phyloP scores from a whole-genome alignment of 2,888 invertebrate species.

The Tuberolachnus salignus region DNA sequence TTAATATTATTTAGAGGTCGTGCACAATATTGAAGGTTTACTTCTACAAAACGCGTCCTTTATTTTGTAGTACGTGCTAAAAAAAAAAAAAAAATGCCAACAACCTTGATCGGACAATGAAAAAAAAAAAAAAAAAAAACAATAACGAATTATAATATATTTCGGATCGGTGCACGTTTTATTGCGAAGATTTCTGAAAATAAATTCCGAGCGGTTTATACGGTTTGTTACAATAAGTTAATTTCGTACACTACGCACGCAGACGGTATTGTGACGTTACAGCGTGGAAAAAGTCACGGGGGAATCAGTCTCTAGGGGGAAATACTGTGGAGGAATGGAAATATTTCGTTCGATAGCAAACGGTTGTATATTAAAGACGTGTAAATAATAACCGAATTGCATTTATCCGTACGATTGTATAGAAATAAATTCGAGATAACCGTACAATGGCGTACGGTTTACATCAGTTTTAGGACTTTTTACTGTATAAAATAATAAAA shows the following conservation, averaged over 20 bases:
- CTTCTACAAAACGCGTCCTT: conserved; percentile 35
- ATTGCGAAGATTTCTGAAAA: background rate
- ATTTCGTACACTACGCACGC: too few species aligned
- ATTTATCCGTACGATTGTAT: too few species aligned
- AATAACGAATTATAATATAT: background rate
- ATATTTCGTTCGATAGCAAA: background rate
- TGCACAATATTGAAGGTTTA: conserved; percentile 34
- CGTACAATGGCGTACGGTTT: too few species aligned
- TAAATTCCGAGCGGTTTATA: background rate
- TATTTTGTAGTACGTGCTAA: conserved; percentile 29
- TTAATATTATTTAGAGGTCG: conserved; percentile 42
- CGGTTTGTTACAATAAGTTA: too few species aligned
- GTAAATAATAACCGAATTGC: too few species aligned
- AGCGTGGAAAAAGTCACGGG: background rate
- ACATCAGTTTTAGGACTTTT: too few species aligned
- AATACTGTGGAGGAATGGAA: too few species aligned
- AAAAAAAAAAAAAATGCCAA: conserved; percentile 41
- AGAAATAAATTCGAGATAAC: too few species aligned
- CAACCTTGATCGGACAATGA: conserved; percentile 29
- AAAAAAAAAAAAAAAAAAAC: conserved; percentile 4
- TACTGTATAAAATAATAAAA: too few species aligned
- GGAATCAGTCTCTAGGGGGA: too few species aligned
- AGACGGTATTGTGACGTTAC: too few species aligned
- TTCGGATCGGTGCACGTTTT: background rate
- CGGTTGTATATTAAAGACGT: too few species aligned